Percentiles rank a stretch among this genome's conserved stretches.
These are phyloP conservation scores for Drosophila vallismaia DNA, from an alignment of 2,888 invertebrate genomes.

Conservation along the genomic window DNA sequence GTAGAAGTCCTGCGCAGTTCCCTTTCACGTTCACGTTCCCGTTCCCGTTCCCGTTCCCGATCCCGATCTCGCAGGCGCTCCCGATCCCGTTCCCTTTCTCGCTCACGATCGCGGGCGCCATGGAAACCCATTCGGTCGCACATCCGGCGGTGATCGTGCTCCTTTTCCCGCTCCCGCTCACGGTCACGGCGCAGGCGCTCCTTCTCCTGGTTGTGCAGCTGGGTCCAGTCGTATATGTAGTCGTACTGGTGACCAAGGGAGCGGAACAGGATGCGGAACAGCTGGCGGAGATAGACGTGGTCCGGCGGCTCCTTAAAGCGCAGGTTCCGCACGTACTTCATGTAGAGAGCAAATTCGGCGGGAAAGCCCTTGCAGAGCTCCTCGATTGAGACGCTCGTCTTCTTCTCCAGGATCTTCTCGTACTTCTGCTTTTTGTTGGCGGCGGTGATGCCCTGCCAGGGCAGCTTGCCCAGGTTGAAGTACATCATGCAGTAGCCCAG, in stretches of 20 bases:
- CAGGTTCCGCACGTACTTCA: conserved; percentile 98
- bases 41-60: not conserved
- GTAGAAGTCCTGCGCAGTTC: not conserved
- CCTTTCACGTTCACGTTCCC: not conserved
- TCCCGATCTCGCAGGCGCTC: not conserved
- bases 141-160: not conserved
- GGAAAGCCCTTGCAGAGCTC: conserved; percentile 98
- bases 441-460: conserved; percentile 98
- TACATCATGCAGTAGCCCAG: conserved; percentile 99
- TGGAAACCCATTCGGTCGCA: not conserved
- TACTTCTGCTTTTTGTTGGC: conserved; percentile 99
- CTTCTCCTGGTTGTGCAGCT: conserved; percentile 92
- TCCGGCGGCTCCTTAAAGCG: conserved; percentile 99
- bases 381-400: conserved; percentile 98
- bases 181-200: conserved; percentile 24
- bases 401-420: conserved; percentile 99
- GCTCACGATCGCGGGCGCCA: not conserved
- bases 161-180: not conserved
- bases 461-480: conserved; percentile 95
- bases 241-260: conserved; percentile 99
- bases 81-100: not conserved
- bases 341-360: conserved; percentile 99
- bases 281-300: conserved; percentile 98
- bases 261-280: conserved; percentile 93
- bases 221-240: conserved; percentile 99